Percentiles rank a stretch among this genome's conserved stretches.
Evolutionary conservation across 1,140 invertebrate species (phyloP).

Genomic region (Drosophila pallidifrons): DNA sequence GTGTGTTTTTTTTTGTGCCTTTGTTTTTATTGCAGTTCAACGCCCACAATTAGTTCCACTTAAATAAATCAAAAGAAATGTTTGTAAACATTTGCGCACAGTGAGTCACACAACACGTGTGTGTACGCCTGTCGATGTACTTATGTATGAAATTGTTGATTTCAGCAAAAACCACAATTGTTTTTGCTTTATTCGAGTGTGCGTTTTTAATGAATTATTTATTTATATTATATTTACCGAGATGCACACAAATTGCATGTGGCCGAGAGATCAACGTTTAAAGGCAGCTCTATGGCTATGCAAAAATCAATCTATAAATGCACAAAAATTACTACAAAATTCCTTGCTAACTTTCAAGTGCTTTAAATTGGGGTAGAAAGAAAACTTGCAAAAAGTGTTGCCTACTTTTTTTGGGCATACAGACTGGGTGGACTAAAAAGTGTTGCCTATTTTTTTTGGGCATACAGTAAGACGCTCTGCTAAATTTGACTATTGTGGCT

Average conservation of each 20-base stretch:
- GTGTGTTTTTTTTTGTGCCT: slow-evolving; percentile 43
- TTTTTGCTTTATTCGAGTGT: slow-evolving; percentile 43
- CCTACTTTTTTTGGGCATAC: background rate
- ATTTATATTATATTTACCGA: slow-evolving; percentile 65
- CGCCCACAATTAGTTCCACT: slow-evolving; percentile 83
- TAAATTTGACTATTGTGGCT: background rate
- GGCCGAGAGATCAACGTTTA: slow-evolving; percentile 44
- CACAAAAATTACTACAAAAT: background rate
- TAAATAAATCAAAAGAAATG: slow-evolving; percentile 81
- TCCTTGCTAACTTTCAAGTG: background rate
- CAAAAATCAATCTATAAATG: slow-evolving; percentile 8
- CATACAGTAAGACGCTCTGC: background rate
- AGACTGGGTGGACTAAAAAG: background rate
- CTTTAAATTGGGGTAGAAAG: background rate
- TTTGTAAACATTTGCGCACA: slow-evolving; percentile 34
- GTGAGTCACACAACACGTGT: slow-evolving; percentile 8
- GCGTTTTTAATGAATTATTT: slow-evolving; percentile 66
- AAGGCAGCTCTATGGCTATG: slow-evolving; percentile 7
- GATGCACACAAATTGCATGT: slow-evolving; percentile 53
- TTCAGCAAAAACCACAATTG: slow-evolving; percentile 64
- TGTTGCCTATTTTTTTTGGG: background rate
- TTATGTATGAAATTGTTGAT: slow-evolving; percentile 53
- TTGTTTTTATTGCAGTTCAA: slow-evolving; percentile 72
- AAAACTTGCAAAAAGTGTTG: background rate
- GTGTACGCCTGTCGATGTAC: background rate